Conservation (phyloP, 2,113 vertebrate species). For the Cranoglanis bouderius region DNA sequence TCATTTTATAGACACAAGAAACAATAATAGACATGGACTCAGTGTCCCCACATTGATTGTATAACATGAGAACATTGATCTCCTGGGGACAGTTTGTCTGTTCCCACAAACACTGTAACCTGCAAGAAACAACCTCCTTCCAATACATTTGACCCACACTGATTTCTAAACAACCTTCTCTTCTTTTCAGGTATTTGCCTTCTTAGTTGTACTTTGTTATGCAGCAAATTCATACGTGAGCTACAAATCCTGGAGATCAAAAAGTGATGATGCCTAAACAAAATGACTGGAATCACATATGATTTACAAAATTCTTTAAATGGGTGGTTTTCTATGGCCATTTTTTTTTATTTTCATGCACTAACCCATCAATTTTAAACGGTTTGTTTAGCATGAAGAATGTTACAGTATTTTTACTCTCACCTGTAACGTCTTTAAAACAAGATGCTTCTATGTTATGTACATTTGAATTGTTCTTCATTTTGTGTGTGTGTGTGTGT, state of each 20-base stretch:
- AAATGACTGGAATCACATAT: background rate
- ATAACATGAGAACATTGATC: background rate
- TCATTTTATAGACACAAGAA: background rate
- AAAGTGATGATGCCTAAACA: slow-evolving; percentile 64
- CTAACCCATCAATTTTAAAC: background rate
- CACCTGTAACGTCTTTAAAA: background rate
- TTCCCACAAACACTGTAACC: background rate
- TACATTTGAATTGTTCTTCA: background rate
- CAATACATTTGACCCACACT: slow-evolving; percentile 24
- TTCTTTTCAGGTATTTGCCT: slow-evolving; percentile 85
- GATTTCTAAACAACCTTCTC: background rate
- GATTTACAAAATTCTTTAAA: background rate
- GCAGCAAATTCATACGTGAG: slow-evolving; percentile 83
- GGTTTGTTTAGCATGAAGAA: too few relatives aligned
- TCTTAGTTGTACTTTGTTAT: slow-evolving; percentile 86
- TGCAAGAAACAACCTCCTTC: background rate
- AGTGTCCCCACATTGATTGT: background rate
- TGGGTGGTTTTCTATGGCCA: background rate
- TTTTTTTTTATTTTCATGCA: background rate
- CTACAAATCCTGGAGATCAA: slow-evolving; percentile 81
- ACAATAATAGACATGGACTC: background rate
- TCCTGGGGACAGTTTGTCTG: background rate
- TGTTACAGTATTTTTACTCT: background rate
- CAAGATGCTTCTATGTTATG: background rate
- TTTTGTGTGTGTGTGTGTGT: too few relatives aligned